Evolutionary conservation across 2,888 invertebrate species (phyloP).

Genomic region (Ichneumoninae sp.): DNA sequence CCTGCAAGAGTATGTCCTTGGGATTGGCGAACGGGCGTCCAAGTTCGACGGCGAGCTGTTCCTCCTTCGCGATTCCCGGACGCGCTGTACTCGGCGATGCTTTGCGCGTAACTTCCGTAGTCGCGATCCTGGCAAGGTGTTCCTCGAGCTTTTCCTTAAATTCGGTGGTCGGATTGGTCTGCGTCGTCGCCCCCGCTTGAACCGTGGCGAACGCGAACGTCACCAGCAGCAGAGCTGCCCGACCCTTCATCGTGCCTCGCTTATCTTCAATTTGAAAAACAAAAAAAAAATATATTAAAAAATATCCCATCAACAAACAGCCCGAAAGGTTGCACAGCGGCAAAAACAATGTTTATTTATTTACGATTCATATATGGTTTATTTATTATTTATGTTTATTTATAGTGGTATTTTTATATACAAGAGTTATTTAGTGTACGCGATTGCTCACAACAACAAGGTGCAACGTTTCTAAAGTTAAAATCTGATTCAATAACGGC

Average conservation of each 20-base stretch:
- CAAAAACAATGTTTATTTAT: too few relatives aligned
- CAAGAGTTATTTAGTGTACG: too few relatives aligned
- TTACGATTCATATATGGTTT: too few relatives aligned
- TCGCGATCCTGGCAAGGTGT: neutral
- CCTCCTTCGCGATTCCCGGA: slow-evolving; percentile 10
- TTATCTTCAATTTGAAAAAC: slow-evolving; percentile 55
- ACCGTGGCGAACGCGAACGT: slow-evolving; percentile 47
- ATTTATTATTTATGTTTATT: too few relatives aligned
- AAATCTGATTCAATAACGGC: too few relatives aligned
- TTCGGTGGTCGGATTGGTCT: slow-evolving; percentile 16
- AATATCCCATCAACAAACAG: neutral
- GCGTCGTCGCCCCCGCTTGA: slow-evolving; percentile 17
- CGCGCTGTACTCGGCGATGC: slow-evolving; percentile 4
- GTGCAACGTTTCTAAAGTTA: too few relatives aligned
- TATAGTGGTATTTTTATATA: too few relatives aligned
- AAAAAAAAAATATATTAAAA: neutral
- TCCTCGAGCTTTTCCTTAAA: slow-evolving; percentile 1
- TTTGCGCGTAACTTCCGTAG: slow-evolving; percentile 17
- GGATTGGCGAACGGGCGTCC: slow-evolving; percentile 71
- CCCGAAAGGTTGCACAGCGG: too few relatives aligned
- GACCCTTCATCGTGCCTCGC: slow-evolving; percentile 66
- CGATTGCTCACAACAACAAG: too few relatives aligned
- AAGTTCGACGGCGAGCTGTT: slow-evolving; percentile 49
- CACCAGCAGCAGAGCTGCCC: slow-evolving; percentile 66
- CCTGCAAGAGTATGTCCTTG: slow-evolving; percentile 76